Evolutionary conservation across 2,797 vertebrate genomes (phyloP).

Genomic region (Falco biarmicus): DNA sequence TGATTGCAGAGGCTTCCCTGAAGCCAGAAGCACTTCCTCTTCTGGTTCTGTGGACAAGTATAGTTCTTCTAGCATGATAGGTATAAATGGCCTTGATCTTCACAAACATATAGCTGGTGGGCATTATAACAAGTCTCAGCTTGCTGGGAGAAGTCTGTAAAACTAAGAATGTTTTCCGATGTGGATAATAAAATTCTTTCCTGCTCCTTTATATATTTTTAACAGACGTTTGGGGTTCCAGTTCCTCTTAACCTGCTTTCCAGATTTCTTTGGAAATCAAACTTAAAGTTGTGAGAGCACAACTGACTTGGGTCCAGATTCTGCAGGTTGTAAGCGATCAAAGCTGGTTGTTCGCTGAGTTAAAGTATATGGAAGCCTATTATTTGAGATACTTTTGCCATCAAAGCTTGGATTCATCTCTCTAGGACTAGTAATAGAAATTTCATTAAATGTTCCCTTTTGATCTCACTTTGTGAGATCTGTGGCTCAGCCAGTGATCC

Average conservation of each 20-base stretch:
- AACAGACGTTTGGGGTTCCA: background rate
- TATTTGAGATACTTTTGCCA: background rate
- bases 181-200: conserved; percentile 33
- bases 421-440: background rate
- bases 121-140: conserved; percentile 18
- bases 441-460: background rate
- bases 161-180: conserved; percentile 18
- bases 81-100: conserved; percentile 33
- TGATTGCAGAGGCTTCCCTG: background rate
- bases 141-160: conserved; percentile 51
- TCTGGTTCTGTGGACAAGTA: background rate
- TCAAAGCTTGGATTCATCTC: background rate
- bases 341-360: background rate
- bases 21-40: background rate
- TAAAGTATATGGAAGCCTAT: background rate
- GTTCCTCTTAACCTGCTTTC: conserved; percentile 12
- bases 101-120: background rate
- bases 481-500: background rate
- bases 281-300: background rate
- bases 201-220: conserved; percentile 6
- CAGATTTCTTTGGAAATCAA: background rate
- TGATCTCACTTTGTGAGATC: background rate
- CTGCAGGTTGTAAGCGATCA: background rate
- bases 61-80: background rate
- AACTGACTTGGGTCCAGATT: background rate